Base-by-base conservation (phyloP, 1,140 invertebrate genomes). In the Vollenhovia emeryi region DNA sequence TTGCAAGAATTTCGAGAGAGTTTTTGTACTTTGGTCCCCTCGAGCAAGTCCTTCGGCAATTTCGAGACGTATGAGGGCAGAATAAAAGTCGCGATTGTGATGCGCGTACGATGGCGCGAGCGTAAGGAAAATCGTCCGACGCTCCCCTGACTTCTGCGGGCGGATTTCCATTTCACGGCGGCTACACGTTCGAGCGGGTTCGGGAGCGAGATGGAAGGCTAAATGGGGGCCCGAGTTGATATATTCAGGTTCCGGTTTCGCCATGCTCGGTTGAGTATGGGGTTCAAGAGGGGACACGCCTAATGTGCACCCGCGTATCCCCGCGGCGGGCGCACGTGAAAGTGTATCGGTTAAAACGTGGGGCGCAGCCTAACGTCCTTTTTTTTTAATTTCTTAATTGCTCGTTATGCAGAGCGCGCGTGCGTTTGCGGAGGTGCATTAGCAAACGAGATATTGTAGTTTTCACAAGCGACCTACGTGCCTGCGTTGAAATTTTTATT, bases 231-330 rank as follows among this genome's bases (percentile, higher is more conserved):
- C n/a, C 43, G 85, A 73, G 76, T 68, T 87, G 88, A 82, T 89
- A 87, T 87, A 90, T 90, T 82, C 85, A 80, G 85, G 89, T 91
- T 91, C 90, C 90, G 90, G 89, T 90, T 91, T 90, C 82, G 78
- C 71, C n/a, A 90, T 91, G 90, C 90, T 91, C 75, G 85, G 89
- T 90, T 91, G 90, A 78, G 9, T 88, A 83, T 85, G 66, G 85
- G 85, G 83, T 89, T 88, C 89, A 91, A 85, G 69, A 27, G 60
- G 33, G 85, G 87, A 87, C 90, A 90, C 89, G 87, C 87, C 89
- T 89, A 91, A 91, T 89, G 89, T 89, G 86, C 78, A 84, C 73
- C 59, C 62, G 85, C 48, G 59, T 85, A 83, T 89, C 82, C 89
- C 78, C 86, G 60, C 73, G 75, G 30, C 84, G 79, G 59, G 87